phyloP scores from a whole-genome alignment of 2,113 vertebrate genomes.

The Lucifuga dentata region DNA sequence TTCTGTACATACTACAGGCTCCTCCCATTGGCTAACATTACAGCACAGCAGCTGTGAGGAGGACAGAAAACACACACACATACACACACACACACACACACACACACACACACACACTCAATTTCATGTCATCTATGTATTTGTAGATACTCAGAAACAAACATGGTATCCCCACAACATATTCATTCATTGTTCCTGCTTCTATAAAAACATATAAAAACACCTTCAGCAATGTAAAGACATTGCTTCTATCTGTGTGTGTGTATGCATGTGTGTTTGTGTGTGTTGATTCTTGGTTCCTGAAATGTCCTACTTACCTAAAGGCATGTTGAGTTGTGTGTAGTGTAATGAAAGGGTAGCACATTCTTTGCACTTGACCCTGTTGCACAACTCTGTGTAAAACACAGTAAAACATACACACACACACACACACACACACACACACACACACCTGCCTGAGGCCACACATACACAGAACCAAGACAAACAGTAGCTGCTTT shows the following conservation, averaged over 20 bases:
- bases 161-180: slow-evolving; percentile 7
- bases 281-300: slow-evolving; percentile 3
- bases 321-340: slow-evolving; percentile 29
- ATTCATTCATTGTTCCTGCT: too few relatives aligned
- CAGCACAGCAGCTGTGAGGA: slow-evolving; percentile 63
- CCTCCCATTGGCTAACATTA: slow-evolving; percentile 62
- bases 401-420: slow-evolving; percentile 26
- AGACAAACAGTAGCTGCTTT: slow-evolving; percentile 29
- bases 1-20: slow-evolving; percentile 55
- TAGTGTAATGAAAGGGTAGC: slow-evolving; percentile 35
- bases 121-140: too few relatives aligned
- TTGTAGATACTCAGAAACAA: slow-evolving; percentile 22
- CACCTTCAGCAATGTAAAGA: neutral
- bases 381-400: slow-evolving; percentile 36
- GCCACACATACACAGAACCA: slow-evolving; percentile 11
- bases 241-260: neutral
- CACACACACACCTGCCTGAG: slow-evolving; percentile 27
- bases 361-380: slow-evolving; percentile 59
- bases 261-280: slow-evolving; percentile 14
- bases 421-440: slow-evolving; percentile 19
- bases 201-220: slow-evolving; percentile 9
- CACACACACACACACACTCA: too few relatives aligned
- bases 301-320: slow-evolving; percentile 32
- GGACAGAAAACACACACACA: slow-evolving; percentile 30
- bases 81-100: slow-evolving; percentile 15